These are phyloP conservation scores for Eristalinus sepulchralis DNA, from an alignment of 2,888 invertebrate genomes.

Conservation along the genomic window DNA sequence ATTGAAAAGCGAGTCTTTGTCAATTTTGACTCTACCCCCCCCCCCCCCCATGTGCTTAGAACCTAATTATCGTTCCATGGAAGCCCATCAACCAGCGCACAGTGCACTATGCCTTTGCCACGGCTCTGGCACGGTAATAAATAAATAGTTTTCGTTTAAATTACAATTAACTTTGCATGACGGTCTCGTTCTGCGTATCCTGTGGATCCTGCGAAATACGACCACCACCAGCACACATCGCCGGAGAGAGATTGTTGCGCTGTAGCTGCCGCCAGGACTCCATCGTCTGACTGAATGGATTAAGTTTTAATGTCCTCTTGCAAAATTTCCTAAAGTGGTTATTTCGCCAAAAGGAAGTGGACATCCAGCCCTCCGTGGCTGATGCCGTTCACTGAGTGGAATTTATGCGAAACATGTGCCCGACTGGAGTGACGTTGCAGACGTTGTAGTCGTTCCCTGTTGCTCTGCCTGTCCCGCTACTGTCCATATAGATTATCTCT, in stretches of 20 bases:
- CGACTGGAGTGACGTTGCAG: constrained; percentile 1
- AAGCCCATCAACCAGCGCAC: not conserved
- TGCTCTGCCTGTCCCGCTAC: not conserved
- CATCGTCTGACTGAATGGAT: constrained; percentile 43
- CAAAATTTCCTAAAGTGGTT: constrained; percentile 60
- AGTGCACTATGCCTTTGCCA: no score
- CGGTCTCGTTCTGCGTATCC: constrained; percentile 9
- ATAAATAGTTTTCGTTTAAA: constrained; percentile 68
- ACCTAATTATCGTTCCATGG: not conserved
- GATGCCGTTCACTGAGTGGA: constrained; percentile 1
- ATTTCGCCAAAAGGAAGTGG: constrained; percentile 38
- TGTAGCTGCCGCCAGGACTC: constrained; percentile 12
- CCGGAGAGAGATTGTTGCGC: not conserved
- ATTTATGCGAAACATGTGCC: constrained; percentile 64
- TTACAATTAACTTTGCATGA: constrained; percentile 70
- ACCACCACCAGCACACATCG: constrained; percentile 16
- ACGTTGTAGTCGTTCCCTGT: constrained; percentile 27
- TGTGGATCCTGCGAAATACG: constrained; percentile 39
- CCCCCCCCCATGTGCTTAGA: not conserved
- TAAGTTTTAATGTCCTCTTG: constrained; percentile 68
- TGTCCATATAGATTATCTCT: constrained; percentile 34
- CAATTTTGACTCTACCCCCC: not conserved
- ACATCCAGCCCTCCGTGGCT: no score
- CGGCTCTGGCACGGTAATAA: constrained; percentile 3
- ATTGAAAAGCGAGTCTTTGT: not conserved